Conservation (phyloP, 2,797 vertebrate species). For the Falco concolor region DNA sequence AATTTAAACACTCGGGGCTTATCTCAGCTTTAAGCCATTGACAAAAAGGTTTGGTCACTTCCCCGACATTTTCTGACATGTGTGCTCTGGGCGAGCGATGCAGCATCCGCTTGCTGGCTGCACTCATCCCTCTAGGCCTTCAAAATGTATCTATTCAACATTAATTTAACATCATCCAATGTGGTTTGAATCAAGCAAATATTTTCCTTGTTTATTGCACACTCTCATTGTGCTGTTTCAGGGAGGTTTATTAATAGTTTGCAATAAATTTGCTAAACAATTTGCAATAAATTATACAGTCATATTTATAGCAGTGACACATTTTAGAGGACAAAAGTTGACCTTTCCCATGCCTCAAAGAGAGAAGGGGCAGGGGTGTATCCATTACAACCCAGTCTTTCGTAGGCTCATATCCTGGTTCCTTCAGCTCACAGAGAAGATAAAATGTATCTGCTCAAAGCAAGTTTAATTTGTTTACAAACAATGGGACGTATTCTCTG, state of each 20-base stretch:
- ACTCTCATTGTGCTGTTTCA: constrained; percentile 60
- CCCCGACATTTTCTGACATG: constrained; percentile 49
- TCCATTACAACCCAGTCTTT: constrained; percentile 48
- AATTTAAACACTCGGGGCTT: constrained; percentile 59
- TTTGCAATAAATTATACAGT: constrained; percentile 73
- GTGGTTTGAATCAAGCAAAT: constrained; percentile 72
- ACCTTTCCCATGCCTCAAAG: constrained; percentile 74
- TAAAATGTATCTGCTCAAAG: constrained; percentile 24
- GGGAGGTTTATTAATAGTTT: constrained; percentile 72
- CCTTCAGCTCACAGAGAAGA: constrained; percentile 41
- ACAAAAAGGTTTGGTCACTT: constrained; percentile 64
- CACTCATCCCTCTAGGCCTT: constrained; percentile 50
- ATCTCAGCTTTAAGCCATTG: constrained; percentile 59
- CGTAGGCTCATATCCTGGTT: constrained; percentile 48
- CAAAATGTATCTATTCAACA: constrained; percentile 52
- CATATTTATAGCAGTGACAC: constrained; percentile 73
- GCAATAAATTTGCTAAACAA: constrained; percentile 72
- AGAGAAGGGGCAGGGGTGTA: constrained; percentile 66
- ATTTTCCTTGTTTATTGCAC: constrained; percentile 71
- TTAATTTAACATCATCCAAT: constrained; percentile 62
- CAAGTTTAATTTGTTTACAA: constrained; percentile 45
- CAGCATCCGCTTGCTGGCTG: constrained; percentile 21
- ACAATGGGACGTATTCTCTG: neutral
- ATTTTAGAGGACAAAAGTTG: constrained; percentile 73
- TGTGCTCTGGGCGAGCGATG: constrained; percentile 13